Base-by-base conservation (phyloP, 2,888 invertebrate species). In the Hirudinaria manillensis region DNA sequence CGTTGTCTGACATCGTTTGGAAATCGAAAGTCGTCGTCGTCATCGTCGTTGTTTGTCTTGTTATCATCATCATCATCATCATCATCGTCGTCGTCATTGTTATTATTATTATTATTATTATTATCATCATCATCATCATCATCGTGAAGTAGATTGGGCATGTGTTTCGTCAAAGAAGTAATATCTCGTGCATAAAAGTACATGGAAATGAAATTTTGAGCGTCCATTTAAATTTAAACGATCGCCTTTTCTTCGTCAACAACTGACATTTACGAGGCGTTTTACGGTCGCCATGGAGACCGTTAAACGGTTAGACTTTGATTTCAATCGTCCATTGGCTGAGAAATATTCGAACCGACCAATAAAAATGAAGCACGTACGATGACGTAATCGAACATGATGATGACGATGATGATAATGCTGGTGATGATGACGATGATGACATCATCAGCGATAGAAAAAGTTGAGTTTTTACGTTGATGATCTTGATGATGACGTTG, bases 321-420 rank as follows among this genome's bases (percentile, higher is more conserved):
- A 16, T 16, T 61, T 16, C 61, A 10, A n/a, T n/a, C 7, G 1
- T 7, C 61, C 61, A 27, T 61, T 6, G 45, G 45, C 45, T 7
- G 45, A 45, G 45, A 16, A 3, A 16, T 16, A 45, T 24, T 61
- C n/a, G n/a, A 61, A 61, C 29, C 29, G 24, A 10, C 24, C 61
- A 61, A 24, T 29, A 29, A 29, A 24, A 10, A 61, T 16, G 29
- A 27, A 61, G 29, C 29, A 61, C 19, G 24, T 10, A n/a, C 29
- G 61, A 27, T 7, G 13, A 61, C 21, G 61, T 61, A 61, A 61
- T 61, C 29, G 61, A 61, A 61, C 24, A n/a, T 7, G 61, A 61
- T 61, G 61, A 7, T 68, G 68, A 34, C 13, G 68, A 34, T 68
- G 68, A 34, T 68, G 36, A n/a, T 34, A 13, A 68, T 34, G 29